Conservation (phyloP, 2,888 invertebrate genomes). For the Boloria euphrosyne region DNA sequence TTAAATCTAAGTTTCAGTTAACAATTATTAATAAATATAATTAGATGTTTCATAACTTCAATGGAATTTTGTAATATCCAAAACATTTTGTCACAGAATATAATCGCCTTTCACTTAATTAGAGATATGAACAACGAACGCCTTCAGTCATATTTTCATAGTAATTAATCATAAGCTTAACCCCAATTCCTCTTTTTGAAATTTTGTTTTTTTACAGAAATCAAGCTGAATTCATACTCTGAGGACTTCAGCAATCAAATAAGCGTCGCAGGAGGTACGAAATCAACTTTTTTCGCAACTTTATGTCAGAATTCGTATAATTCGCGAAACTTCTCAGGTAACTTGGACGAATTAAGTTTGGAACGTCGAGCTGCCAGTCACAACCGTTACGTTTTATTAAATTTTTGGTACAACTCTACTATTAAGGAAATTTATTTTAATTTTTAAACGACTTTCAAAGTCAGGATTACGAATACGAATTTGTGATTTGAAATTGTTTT, state of each 20-base stretch:
- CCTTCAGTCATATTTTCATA: not conserved
- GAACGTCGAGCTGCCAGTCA: constrained; percentile 36
- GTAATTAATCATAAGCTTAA: not conserved
- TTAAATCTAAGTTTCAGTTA: too few relatives aligned
- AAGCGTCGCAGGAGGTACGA: constrained; percentile 81
- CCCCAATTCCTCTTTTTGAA: not conserved
- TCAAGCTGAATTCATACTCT: constrained; percentile 78
- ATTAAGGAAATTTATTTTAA: constrained; percentile 32
- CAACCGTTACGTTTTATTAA: constrained; percentile 35
- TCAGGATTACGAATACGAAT: not conserved
- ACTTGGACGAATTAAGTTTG: constrained; percentile 35
- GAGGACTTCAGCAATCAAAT: constrained; percentile 81
- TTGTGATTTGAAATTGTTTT: not conserved
- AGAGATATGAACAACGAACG: not conserved
- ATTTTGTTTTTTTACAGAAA: constrained; percentile 67
- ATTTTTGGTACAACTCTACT: constrained; percentile 27
- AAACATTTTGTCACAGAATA: not conserved
- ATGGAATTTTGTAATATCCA: too few relatives aligned
- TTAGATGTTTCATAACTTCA: too few relatives aligned
- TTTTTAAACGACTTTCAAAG: constrained; percentile 31
- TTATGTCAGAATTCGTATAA: constrained; percentile 37
- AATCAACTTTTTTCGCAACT: constrained; percentile 32
- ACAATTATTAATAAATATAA: too few relatives aligned
- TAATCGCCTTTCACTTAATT: not conserved
- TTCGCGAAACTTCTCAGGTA: constrained; percentile 37